A percentile compares a stretch with the other conserved stretches of the same genome.
These are phyloP conservation scores for Carassius carassius DNA, from an alignment of 2,113 vertebrate species.

Conservation along the genomic window DNA sequence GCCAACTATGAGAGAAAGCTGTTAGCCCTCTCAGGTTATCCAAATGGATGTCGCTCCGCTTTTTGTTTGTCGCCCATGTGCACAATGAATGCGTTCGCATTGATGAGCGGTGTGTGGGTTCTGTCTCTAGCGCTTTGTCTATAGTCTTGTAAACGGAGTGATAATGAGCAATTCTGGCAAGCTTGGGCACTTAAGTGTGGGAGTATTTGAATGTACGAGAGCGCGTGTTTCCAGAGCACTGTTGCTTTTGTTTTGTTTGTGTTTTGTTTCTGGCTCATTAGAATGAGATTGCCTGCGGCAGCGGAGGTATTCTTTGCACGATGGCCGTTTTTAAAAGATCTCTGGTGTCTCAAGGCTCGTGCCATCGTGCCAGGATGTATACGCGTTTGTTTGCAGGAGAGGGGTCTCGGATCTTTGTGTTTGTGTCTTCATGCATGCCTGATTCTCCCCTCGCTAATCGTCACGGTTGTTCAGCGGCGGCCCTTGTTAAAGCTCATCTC, in stretches of 20 bases:
- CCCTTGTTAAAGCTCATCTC: slow-evolving; percentile 77
- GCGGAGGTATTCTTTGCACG: slow-evolving; percentile 32
- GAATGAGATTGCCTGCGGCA: slow-evolving; percentile 41
- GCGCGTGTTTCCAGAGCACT: slow-evolving; percentile 61
- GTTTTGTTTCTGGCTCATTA: slow-evolving; percentile 46
- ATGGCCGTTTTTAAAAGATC: slow-evolving; percentile 32
- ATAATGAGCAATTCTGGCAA: slow-evolving; percentile 80
- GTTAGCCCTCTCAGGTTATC: slow-evolving; percentile 83
- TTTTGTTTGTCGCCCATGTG: slow-evolving; percentile 55
- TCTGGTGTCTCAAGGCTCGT: slow-evolving; percentile 34
- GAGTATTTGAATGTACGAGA: slow-evolving; percentile 65
- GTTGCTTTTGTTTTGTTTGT: slow-evolving; percentile 48
- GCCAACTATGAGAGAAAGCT: slow-evolving; percentile 80
- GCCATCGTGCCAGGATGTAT: slow-evolving; percentile 30
- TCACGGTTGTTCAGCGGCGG: slow-evolving; percentile 69
- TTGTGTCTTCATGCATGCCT: slow-evolving; percentile 54
- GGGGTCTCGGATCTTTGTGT: slow-evolving; percentile 45
- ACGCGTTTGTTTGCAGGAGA: slow-evolving; percentile 46
- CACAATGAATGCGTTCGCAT: slow-evolving; percentile 74
- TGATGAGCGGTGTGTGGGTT: slow-evolving; percentile 73
- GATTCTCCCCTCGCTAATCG: slow-evolving; percentile 76
- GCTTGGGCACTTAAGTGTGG: slow-evolving; percentile 68
- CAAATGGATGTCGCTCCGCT: slow-evolving; percentile 78
- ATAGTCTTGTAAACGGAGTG: slow-evolving; percentile 66
- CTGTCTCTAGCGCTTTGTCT: slow-evolving; percentile 68